These are phyloP conservation scores for Oreocharis arfaki DNA, from an alignment of 2,113 vertebrate species.

Conservation along the genomic window DNA sequence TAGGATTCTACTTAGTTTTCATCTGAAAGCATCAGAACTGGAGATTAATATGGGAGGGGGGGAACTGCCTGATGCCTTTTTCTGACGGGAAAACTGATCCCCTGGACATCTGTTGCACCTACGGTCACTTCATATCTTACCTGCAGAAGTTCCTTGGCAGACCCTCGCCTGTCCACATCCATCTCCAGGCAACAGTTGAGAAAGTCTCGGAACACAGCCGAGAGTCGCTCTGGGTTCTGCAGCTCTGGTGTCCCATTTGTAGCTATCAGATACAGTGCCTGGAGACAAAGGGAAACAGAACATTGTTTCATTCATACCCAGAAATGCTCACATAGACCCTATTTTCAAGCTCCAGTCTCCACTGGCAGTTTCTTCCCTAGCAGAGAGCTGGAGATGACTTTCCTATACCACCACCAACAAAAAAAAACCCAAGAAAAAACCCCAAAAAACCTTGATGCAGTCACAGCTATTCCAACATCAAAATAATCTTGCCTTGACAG, in stretches of 20 bases:
- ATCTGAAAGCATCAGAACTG: neutral
- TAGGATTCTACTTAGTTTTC: neutral
- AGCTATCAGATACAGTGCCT: slow-evolving; percentile 98
- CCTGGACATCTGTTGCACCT: neutral
- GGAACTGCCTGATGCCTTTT: neutral
- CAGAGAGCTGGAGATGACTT: neutral
- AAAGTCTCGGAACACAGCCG: slow-evolving; percentile 93
- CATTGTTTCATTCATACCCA: neutral
- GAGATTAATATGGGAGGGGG: neutral
- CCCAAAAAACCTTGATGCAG: neutral
- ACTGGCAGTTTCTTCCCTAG: neutral
- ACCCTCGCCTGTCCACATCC: slow-evolving; percentile 96
- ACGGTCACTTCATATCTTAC: slow-evolving; percentile 44
- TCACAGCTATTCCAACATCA: neutral
- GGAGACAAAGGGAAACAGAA: neutral
- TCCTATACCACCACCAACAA: neutral
- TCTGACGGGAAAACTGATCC: rapidly evolving
- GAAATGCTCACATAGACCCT: rapidly evolving
- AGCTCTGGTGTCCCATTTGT: slow-evolving; percentile 97
- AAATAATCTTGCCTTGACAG: neutral
- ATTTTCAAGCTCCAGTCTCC: neutral
- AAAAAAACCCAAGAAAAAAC: neutral
- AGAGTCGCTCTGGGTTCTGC: slow-evolving; percentile 95
- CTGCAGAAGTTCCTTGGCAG: slow-evolving; percentile 96
- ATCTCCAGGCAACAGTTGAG: slow-evolving; percentile 97